Base-by-base conservation (phyloP, 2,113 vertebrate genomes). In the Callorhinus ursinus region DNA sequence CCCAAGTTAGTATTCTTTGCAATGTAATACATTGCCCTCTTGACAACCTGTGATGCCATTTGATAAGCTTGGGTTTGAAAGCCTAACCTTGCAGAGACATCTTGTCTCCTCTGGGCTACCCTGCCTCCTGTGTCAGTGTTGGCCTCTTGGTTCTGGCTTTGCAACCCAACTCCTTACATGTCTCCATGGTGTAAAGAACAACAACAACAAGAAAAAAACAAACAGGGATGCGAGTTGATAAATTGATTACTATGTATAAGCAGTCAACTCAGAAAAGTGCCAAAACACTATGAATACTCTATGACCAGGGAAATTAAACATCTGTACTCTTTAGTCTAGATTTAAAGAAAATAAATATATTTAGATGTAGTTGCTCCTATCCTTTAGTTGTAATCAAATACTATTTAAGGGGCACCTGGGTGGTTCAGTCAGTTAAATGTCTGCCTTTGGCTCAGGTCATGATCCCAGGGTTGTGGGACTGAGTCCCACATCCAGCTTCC, bases 271-370 rank as follows among this genome's bases (percentile, higher is more conserved):
- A 76, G 53, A 79, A 97, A 97, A 82, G 13, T 69, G 39, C 22
- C 42, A 67, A 61, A 83, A 74, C 1, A 21, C 16, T 33, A 4
- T 61, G 11, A 90, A 81, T 21, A 72, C 11, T 24, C 4, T 24
- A 11, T 92, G 33, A 83, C 51, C n/a, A 87, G 36, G 36, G 92
- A 71, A 95, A 93, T 86, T n/a, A 86, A 96, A 89, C 67, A 74
- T 77, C 59, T 93, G 7, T 10, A 77, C 39, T 33, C 72, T 55
- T 96, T 80, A 53, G 39, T 42, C 33, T 91, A 71, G 12, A 31
- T 71, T 74, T 76, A 63, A 87, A 92, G 51, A 72, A 72, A 46
- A 69, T 42, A 83, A 93, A 57, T 79, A 28, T 19, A 53, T 77
- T 85, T 55, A 91, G 39, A 59, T 51, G 24, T 72, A 81, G 53